phyloP scores from a whole-genome alignment of 2,888 invertebrate species.

The Calameuta filiformis region DNA sequence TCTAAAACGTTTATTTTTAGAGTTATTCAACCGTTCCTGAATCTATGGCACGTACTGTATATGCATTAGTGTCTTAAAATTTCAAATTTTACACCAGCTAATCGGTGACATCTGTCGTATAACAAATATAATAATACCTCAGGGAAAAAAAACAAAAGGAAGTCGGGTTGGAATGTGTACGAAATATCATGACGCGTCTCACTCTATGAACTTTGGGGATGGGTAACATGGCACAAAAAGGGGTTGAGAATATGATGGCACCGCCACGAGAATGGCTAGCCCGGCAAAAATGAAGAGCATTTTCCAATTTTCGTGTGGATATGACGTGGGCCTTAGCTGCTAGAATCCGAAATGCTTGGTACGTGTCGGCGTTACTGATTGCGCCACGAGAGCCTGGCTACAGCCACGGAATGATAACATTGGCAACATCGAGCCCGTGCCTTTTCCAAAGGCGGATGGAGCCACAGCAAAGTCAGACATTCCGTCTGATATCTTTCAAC shows the following conservation, averaged over 20 bases:
- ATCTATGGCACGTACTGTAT: too few species aligned
- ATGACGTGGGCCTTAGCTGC: slow-evolving; percentile 45
- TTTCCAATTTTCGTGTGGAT: slow-evolving; percentile 59
- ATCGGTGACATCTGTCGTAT: background rate
- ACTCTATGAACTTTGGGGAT: background rate
- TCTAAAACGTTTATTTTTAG: too few species aligned
- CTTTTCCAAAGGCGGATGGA: background rate
- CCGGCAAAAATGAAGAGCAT: slow-evolving; percentile 43
- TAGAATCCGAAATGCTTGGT: slow-evolving; percentile 40
- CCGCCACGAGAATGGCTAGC: slow-evolving; percentile 16
- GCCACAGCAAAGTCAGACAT: slow-evolving; percentile 7
- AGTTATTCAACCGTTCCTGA: too few species aligned
- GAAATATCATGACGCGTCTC: background rate
- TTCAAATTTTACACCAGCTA: background rate
- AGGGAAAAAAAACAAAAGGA: background rate
- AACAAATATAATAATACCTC: background rate
- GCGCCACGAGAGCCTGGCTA: slow-evolving; percentile 23
- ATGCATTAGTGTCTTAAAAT: too few species aligned
- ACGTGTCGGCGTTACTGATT: slow-evolving; percentile 46
- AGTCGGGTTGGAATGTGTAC: background rate
- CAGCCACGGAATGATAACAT: slow-evolving; percentile 45
- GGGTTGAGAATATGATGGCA: background rate
- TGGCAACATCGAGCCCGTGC: slow-evolving; percentile 10
- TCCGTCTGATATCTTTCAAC: slow-evolving; percentile 15
- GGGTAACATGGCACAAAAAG: slow-evolving; percentile 8